Evolutionary conservation across 2,113 vertebrate species (phyloP).

Genomic region (Embiotoca jacksoni): DNA sequence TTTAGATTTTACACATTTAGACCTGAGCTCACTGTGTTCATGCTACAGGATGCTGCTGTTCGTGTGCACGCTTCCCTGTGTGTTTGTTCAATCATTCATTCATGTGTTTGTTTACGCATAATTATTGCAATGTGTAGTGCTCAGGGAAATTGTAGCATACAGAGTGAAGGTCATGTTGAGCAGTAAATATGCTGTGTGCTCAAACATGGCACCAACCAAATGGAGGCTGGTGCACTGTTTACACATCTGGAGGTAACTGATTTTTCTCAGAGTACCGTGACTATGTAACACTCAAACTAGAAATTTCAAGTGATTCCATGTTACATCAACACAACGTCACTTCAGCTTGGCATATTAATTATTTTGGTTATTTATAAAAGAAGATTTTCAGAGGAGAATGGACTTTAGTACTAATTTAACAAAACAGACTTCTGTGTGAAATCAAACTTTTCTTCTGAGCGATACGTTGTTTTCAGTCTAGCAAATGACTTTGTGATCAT

Average conservation of each 20-base stretch:
- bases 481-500: background rate
- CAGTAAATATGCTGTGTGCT: conserved; percentile 43
- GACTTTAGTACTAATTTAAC: background rate
- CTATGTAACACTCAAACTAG: background rate
- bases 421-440: background rate
- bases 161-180: conserved; percentile 57
- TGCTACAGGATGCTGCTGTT: background rate
- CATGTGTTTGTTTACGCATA: conserved; percentile 58
- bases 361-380: too few relatives aligned
- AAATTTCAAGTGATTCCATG: too few relatives aligned
- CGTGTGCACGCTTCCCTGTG: background rate
- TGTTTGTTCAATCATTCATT: conserved; percentile 52
- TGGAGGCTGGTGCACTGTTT: conserved; percentile 4
- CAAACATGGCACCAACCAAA: conserved; percentile 35
- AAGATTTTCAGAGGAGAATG: background rate
- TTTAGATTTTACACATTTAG: background rate
- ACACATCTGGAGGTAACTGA: conserved; percentile 22
- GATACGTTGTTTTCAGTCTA: background rate
- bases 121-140: conserved; percentile 55
- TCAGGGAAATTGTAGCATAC: conserved; percentile 66
- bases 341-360: too few relatives aligned
- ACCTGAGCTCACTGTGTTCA: background rate
- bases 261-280: background rate
- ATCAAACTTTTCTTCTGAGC: background rate
- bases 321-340: too few relatives aligned